Base-by-base conservation (phyloP, 2,797 vertebrate genomes). In the Pangasius mekongensis region DNA sequence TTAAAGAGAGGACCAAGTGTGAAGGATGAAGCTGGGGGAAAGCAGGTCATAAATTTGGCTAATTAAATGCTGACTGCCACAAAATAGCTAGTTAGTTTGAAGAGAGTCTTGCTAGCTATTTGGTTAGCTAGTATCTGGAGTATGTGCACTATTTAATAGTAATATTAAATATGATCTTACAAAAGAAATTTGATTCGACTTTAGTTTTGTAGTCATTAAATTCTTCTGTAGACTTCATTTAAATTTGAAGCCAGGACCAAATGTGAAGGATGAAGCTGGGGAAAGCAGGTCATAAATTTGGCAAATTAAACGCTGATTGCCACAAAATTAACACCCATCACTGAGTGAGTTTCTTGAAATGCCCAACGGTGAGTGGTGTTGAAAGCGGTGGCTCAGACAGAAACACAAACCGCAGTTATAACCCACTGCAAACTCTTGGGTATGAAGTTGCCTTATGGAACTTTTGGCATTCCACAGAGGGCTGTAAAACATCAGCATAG, bases 391-490 rank as follows among this genome's bases (percentile, higher is more conserved):
- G 10, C 22, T 84, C 64, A 14, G 83, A 69, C 83, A 84, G 64
- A 84, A 84, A 84, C 64, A 84, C 83, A 84, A 54, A 84, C 64
- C 54, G 64, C 49, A 69, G n/a, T 84, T 54, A 69, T 24, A 84
- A 69, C 27, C 82, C n/a, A 33, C 24, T 84, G 39, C 83, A 69
- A 84, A 36, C 47, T 80, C 58, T 52, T 47, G 16, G 74, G n/a
- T 54, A 78, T 54, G 60, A 80, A 54, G 39, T 64, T 78, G 13
- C 74, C 47, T 49, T 86, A 52, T 67, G 60, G 74, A 66, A 62
- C 76, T 54, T 86, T 80, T 86, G 85, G 43, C 85, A 80, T 86
- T 86, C 74, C 85, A 86, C 47, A 86, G 74, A n/a, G 7, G 69
- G 69, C 39, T 52, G 64, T 82, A 47, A 60, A 86, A 73, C 52